Conservation (phyloP, 2,888 invertebrate species). For the Ganaspis brasiliensis region DNA sequence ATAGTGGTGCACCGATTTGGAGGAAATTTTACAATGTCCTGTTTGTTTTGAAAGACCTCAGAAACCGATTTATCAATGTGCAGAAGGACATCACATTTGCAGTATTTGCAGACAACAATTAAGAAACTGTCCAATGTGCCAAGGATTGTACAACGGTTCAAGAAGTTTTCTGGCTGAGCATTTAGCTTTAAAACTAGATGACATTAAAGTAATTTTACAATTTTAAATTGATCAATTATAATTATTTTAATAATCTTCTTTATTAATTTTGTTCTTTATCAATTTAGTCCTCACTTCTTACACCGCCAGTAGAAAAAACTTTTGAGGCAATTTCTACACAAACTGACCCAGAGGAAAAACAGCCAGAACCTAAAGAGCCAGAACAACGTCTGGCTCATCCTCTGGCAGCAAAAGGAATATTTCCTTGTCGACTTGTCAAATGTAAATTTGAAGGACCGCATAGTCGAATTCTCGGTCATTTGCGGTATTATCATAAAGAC, state of each 20-base stretch:
- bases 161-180: constrained; percentile 83
- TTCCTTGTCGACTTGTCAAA: constrained; percentile 82
- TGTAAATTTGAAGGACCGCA: constrained; percentile 79
- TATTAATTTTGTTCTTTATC: neutral
- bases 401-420: constrained; percentile 80
- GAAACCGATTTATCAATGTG: constrained; percentile 82
- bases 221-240: neutral
- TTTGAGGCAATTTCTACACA: constrained; percentile 28
- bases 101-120: constrained; percentile 81
- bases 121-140: constrained; percentile 82
- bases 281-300: neutral
- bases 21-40: constrained; percentile 83
- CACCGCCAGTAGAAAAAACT: neutral
- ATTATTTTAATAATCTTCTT: neutral
- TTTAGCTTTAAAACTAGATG: constrained; percentile 81
- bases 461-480: constrained; percentile 82
- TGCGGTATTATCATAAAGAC: constrained; percentile 81
- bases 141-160: constrained; percentile 81
- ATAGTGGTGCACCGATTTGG: constrained; percentile 72
- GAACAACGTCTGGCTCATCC: no score
- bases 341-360: constrained; percentile 11
- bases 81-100: constrained; percentile 84
- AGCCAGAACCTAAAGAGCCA: no score
- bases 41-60: constrained; percentile 83
- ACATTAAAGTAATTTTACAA: constrained; percentile 68